phyloP scores from a whole-genome alignment of 2,113 vertebrate species.

The Petromus typicus region DNA sequence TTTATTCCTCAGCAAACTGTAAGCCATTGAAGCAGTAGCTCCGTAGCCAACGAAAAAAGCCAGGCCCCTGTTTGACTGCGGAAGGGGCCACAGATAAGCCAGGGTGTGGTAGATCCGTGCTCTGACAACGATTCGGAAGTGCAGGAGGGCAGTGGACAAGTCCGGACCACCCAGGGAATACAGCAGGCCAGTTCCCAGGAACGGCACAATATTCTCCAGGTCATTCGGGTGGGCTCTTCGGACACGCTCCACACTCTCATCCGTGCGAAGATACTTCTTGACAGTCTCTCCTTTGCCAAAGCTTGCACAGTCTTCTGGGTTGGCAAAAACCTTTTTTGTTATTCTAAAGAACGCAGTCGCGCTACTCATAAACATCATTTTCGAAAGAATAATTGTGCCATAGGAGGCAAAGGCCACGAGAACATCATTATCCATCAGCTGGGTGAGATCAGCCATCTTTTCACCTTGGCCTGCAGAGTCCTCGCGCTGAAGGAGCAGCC shows the following conservation, averaged over 20 bases:
- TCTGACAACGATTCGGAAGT: conserved; percentile 92
- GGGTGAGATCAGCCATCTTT: conserved; percentile 82
- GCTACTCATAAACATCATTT: conserved; percentile 92
- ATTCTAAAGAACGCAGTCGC: conserved; percentile 86
- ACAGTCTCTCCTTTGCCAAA: conserved; percentile 81
- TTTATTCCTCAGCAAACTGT: conserved; percentile 83
- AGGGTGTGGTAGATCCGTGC: conserved; percentile 90
- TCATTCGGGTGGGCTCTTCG: conserved; percentile 96
- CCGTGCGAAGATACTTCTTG: conserved; percentile 88
- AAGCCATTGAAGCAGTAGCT: conserved; percentile 92
- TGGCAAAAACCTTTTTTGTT: conserved; percentile 90
- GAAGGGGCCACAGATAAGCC: conserved; percentile 89
- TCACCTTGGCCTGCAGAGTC: conserved; percentile 41
- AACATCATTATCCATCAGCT: conserved; percentile 85
- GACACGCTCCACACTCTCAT: conserved; percentile 89
- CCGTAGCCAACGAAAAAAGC: conserved; percentile 84
- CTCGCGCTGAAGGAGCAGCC: no score
- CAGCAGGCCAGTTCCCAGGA: conserved; percentile 91
- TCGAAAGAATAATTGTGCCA: conserved; percentile 85
- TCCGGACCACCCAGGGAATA: conserved; percentile 91
- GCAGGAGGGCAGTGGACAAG: conserved; percentile 89
- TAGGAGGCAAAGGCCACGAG: conserved; percentile 88
- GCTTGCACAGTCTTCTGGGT: conserved; percentile 86
- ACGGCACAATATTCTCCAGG: conserved; percentile 95
- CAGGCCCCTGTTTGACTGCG: conserved; percentile 92